Conservation (phyloP, 2,797 vertebrate species). For the Falco biarmicus region DNA sequence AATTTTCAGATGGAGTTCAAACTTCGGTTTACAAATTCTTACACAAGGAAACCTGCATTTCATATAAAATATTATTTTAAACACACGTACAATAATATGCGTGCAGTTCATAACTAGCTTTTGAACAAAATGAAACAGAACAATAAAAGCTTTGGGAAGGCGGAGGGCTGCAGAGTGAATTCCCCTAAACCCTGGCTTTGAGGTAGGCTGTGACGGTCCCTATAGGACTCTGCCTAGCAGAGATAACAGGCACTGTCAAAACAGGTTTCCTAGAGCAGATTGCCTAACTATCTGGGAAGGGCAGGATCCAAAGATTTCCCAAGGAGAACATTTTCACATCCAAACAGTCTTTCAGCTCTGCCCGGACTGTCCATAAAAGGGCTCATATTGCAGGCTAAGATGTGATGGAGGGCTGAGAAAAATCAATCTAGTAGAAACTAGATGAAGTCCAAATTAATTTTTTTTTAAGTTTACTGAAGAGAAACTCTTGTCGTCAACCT, state of each 20-base stretch:
- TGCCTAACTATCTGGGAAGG: conserved; percentile 32
- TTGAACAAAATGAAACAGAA: not conserved
- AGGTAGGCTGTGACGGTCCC: not conserved
- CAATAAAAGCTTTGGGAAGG: conserved; percentile 14
- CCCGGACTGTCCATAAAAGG: conserved; percentile 22
- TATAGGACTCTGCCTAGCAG: not conserved
- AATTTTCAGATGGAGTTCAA: not conserved
- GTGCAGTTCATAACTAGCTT: not conserved
- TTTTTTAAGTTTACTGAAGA: conserved; percentile 14
- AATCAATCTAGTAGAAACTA: not conserved
- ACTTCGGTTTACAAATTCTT: not conserved
- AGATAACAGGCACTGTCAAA: conserved; percentile 50
- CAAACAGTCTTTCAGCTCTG: conserved; percentile 16
- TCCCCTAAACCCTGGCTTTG: conserved; percentile 23
- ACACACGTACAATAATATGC: not conserved
- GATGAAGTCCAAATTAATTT: not conserved
- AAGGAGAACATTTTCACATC: conserved; percentile 48
- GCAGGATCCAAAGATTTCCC: conserved; percentile 53
- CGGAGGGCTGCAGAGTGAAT: not conserved
- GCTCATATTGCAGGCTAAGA: not conserved
- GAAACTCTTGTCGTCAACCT: not conserved
- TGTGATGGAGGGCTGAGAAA: not conserved
- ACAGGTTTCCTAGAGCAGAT: conserved; percentile 38
- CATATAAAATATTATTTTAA: not conserved
- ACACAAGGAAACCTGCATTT: not conserved